Evolutionary conservation across 2,797 vertebrate genomes (phyloP), one percentile per base, ranked within the genome.

Genomic region (Fringilla coelebs): DNA sequence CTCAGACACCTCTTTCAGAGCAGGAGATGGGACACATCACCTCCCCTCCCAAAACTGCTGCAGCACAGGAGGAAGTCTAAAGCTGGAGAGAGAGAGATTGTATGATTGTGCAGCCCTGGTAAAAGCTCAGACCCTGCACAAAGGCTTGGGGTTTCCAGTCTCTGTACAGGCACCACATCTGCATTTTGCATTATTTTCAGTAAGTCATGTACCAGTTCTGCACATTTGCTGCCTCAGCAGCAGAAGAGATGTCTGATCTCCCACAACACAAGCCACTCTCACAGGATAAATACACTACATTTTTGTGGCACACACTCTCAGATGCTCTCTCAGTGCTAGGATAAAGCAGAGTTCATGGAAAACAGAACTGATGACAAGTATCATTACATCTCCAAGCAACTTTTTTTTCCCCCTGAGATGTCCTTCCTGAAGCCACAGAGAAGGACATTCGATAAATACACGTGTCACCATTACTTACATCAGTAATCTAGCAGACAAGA

Each of bases 361-460:
- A 93, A 71, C 52, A 87, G 66, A 91, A 61, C 41, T 14, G 41
- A 93, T 86, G 85, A 91, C 3, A 28, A 91, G 83, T 46, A 49
- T 90, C 71, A 86, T 84, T 81, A 86, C 77, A 70, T 54, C 70
- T 89, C 82, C 71, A 60, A 75, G 62, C 45, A 84, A 57, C 13
- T 3, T 60, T 41, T 43, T 19, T 11, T 5, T 0, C 3, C 2
- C 67, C 45, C n/a, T 0, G 16, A 85, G 63, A 57, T 74, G 88
- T 91, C 92, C 94, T 93, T 82, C 83, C 80, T 76, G 45, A 74
- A 95, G 85, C 85, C 60, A 54, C n/a, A 63, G 79, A 92, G 79
- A 94, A 96, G 92, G 92, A 81, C 74, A 66, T 76, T 81, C 1
- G 0, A 81, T 86, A 83, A 51, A 55, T 68, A 78, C 70, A 73